These are phyloP conservation scores for Bimastos eiseni DNA, from an alignment of 2,888 invertebrate genomes.

Conservation along the genomic window DNA sequence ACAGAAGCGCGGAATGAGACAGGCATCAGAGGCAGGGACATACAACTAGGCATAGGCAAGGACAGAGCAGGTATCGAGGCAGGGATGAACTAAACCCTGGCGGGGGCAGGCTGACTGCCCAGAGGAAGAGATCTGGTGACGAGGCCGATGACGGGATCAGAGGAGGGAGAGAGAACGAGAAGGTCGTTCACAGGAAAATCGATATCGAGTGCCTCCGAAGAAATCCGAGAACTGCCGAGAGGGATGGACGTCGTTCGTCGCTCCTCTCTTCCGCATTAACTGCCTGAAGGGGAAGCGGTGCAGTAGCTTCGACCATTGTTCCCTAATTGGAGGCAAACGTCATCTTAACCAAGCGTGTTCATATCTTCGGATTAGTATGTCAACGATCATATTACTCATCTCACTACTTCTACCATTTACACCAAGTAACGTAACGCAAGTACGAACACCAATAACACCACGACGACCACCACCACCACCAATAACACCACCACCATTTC, in stretches of 20 bases:
- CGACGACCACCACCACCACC: too few species aligned
- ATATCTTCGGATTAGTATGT: neutral
- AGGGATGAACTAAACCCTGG: neutral
- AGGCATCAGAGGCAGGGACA: neutral
- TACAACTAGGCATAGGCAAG: neutral
- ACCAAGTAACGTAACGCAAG: neutral
- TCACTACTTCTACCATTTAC: neutral
- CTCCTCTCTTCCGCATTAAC: too few species aligned
- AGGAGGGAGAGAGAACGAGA: neutral
- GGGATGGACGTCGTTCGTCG: neutral
- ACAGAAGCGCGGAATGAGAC: neutral
- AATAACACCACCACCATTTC: too few species aligned
- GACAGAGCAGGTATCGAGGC: neutral
- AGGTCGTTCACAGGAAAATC: neutral
- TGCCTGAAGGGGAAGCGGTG: too few species aligned
- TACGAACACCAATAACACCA: neutral
- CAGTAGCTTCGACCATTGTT: neutral
- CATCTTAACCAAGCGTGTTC: neutral
- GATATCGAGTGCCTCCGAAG: neutral
- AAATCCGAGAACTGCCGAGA: neutral
- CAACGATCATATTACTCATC: neutral
- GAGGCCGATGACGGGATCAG: neutral
- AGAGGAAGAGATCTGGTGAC: neutral
- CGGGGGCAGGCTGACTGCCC: too few species aligned
- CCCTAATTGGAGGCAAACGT: neutral